phyloP scores from a whole-genome alignment of 2,888 invertebrate genomes.

The Itoplectis maculator region DNA sequence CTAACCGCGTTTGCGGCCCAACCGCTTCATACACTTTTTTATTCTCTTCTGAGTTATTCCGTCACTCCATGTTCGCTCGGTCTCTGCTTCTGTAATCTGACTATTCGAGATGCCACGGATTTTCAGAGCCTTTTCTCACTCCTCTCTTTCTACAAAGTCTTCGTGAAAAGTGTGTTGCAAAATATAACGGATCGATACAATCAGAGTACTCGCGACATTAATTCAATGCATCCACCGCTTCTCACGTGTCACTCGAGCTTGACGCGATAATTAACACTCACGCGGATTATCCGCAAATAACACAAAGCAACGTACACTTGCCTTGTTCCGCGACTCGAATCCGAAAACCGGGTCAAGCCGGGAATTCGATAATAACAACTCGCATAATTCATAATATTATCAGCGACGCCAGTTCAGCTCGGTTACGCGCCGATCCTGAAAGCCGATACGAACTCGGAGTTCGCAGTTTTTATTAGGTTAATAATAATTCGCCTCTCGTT shows the following conservation, averaged over 20 bases:
- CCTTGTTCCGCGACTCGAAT: neutral
- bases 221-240: conserved; percentile 37
- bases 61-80: neutral
- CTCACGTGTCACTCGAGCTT: neutral
- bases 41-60: neutral
- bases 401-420: neutral
- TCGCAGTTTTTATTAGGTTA: conserved; percentile 17
- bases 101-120: conserved; percentile 1
- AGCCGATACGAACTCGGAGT: neutral
- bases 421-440: neutral
- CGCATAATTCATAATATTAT: conserved; percentile 12
- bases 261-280: conserved; percentile 11
- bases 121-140: neutral
- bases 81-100: neutral
- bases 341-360: conserved; percentile 7
- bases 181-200: conserved; percentile 27
- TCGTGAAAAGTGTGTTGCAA: neutral
- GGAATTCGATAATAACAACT: conserved; percentile 10
- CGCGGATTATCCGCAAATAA: neutral
- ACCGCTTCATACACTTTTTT: conserved; percentile 32
- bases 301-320: neutral
- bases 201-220: conserved; percentile 30
- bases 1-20: conserved; percentile 27
- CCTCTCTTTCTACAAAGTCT: neutral
- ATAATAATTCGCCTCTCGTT: conserved; percentile 8